These are phyloP conservation scores for Platycheirus rosarum DNA, from an alignment of 2,888 invertebrate genomes.

Conservation along the genomic window DNA sequence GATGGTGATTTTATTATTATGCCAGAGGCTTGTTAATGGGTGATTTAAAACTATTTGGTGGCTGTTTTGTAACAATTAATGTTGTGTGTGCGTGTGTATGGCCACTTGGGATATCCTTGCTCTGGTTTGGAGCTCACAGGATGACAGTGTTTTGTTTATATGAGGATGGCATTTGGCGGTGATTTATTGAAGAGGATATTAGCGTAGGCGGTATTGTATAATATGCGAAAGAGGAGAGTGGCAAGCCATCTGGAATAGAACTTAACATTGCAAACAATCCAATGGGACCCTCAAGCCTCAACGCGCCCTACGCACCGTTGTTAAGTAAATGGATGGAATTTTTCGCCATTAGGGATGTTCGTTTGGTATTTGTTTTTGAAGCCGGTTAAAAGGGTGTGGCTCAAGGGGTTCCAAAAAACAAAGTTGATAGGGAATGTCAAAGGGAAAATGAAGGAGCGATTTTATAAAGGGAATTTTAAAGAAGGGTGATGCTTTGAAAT, in stretches of 20 bases:
- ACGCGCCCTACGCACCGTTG: neutral
- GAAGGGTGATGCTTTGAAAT: slow-evolving; percentile 1
- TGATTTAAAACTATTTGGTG: slow-evolving; percentile 73
- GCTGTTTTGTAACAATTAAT: slow-evolving; percentile 72
- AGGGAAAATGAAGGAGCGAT: neutral
- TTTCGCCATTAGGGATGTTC: slow-evolving; percentile 21
- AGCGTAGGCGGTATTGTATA: slow-evolving; percentile 32
- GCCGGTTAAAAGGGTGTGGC: neutral
- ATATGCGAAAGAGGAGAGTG: neutral
- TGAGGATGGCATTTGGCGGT: slow-evolving; percentile 59
- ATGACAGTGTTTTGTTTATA: slow-evolving; percentile 31
- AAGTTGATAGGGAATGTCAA: neutral
- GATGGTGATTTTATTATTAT: slow-evolving; percentile 69
- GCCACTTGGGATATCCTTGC: slow-evolving; percentile 18
- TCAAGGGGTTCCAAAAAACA: neutral
- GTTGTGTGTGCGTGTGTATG: slow-evolving; percentile 37
- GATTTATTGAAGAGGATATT: slow-evolving; percentile 62
- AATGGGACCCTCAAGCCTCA: neutral
- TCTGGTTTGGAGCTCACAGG: neutral
- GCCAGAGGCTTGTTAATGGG: slow-evolving; percentile 73
- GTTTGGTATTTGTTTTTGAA: slow-evolving; percentile 27
- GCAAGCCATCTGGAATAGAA: slow-evolving; percentile 37
- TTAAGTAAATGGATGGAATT: slow-evolving; percentile 21
- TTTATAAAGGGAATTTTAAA: neutral
- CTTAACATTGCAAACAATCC: slow-evolving; percentile 52